These are phyloP conservation scores for Callyntrura sp. DNA, from an alignment of 2,888 invertebrate genomes.

Conservation along the genomic window DNA sequence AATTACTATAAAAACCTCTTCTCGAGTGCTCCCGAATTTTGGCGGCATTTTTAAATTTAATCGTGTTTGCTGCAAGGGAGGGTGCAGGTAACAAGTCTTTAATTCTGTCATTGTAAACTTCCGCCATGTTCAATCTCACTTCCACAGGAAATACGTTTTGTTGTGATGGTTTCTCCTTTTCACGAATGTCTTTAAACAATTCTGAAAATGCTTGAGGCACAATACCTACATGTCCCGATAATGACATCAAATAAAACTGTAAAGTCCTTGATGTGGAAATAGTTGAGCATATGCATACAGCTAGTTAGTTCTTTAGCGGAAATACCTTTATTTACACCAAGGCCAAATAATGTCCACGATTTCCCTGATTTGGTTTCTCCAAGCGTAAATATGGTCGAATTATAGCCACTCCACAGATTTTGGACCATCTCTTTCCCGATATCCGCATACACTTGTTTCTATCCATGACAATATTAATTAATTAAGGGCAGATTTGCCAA, in stretches of 20 bases:
- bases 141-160: constrained; percentile 85
- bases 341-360: constrained; percentile 88
- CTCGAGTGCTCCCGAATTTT: constrained; percentile 87
- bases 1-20: constrained; percentile 87
- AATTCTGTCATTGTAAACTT: constrained; percentile 88
- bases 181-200: constrained; percentile 86
- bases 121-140: constrained; percentile 87
- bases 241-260: too few species aligned
- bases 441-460: constrained; percentile 87
- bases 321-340: constrained; percentile 87
- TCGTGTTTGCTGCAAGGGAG: constrained; percentile 81
- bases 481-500: too few species aligned
- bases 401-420: constrained; percentile 88
- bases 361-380: constrained; percentile 88
- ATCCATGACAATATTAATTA: background rate
- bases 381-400: constrained; percentile 87
- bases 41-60: constrained; percentile 85
- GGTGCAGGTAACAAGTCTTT: constrained; percentile 86
- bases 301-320: too few species aligned
- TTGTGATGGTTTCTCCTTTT: constrained; percentile 84
- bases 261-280: too few species aligned
- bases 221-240: too few species aligned
- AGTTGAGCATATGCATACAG: too few species aligned
- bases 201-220: constrained; percentile 87
- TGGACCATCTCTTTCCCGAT: constrained; percentile 87